A percentile compares a stretch with the other conserved stretches of the same genome.
These are phyloP conservation scores for Xiphophorus maculatus DNA, from an alignment of 2,113 vertebrate species.

Conservation along the genomic window DNA sequence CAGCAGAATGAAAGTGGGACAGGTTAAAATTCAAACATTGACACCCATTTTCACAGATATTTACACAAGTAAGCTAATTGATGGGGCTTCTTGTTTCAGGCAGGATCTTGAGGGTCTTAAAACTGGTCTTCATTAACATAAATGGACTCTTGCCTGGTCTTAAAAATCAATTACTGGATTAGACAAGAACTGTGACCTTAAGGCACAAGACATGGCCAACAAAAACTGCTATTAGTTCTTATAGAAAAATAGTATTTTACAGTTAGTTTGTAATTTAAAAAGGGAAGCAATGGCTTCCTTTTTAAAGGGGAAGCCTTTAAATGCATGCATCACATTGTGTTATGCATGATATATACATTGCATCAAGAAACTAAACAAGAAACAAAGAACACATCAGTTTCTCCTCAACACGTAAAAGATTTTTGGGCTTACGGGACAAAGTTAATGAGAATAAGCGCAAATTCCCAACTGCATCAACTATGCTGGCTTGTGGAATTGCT, in stretches of 20 bases:
- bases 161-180: no score
- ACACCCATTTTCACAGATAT: conserved; percentile 44
- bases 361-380: background rate
- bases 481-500: conserved; percentile 61
- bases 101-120: conserved; percentile 57
- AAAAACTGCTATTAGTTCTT: no score
- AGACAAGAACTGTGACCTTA: no score
- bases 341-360: background rate
- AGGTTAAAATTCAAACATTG: conserved; percentile 16
- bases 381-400: conserved; percentile 50
- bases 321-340: background rate
- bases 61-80: conserved; percentile 52
- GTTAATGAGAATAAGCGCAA: conserved; percentile 61
- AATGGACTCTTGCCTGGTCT: no score
- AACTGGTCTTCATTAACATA: conserved; percentile 26
- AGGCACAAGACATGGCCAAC: no score
- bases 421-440: conserved; percentile 47
- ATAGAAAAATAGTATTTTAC: no score
- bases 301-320: no score
- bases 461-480: conserved; percentile 68
- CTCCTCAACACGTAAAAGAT: conserved; percentile 27
- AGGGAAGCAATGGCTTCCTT: background rate
- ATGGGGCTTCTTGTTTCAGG: conserved; percentile 60
- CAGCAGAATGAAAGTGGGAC: conserved; percentile 32
- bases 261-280: background rate